Conservation (phyloP, 2,113 vertebrate genomes). For the Apaloderma vittatum region DNA sequence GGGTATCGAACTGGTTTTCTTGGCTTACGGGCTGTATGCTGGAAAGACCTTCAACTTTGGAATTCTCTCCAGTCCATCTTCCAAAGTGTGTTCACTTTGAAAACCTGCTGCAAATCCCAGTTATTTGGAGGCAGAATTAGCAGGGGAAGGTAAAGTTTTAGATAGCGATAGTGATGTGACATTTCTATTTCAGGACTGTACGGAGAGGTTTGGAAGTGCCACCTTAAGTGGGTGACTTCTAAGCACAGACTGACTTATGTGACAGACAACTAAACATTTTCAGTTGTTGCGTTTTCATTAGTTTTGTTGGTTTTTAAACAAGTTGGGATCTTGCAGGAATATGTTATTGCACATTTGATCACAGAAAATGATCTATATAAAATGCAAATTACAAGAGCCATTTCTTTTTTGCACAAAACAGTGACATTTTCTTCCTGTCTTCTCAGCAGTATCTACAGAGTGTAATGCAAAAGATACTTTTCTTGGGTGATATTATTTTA, state of each 20-base stretch:
- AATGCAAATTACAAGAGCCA: neutral
- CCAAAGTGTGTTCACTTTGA: neutral
- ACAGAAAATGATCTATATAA: neutral
- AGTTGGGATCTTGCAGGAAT: neutral
- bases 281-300: neutral
- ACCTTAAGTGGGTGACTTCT: neutral
- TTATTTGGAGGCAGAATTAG: neutral
- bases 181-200: neutral
- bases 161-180: neutral
- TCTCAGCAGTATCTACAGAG: neutral
- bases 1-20: neutral
- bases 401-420: neutral
- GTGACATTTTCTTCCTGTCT: neutral
- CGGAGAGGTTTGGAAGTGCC: neutral
- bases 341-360: neutral
- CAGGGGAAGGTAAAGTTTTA: neutral
- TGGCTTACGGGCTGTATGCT: neutral
- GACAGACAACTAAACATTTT: neutral
- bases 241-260: neutral
- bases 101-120: neutral
- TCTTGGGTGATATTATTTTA: conserved; percentile 2
- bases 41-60: neutral
- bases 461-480: neutral
- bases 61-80: neutral
- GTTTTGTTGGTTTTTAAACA: neutral